phyloP scores from a whole-genome alignment of 2,888 invertebrate species.

The Scaptomyza caliginosa region DNA sequence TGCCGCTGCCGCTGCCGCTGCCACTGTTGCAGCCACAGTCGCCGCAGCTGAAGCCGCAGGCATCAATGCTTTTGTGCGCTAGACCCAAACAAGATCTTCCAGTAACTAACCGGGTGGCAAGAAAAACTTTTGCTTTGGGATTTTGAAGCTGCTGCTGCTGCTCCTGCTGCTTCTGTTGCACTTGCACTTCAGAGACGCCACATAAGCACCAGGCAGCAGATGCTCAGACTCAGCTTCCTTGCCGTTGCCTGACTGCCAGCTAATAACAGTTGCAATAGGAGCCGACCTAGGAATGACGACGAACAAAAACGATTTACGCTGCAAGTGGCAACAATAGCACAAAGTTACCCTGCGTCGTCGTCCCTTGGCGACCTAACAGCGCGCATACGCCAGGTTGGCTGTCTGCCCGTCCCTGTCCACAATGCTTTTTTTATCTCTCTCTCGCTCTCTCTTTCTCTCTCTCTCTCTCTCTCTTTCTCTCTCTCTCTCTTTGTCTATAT shows the following conservation, averaged over 20 bases:
- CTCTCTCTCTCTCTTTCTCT: not conserved
- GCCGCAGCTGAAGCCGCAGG: conserved; percentile 34
- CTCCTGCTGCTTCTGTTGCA: conserved; percentile 59
- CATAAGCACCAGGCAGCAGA: conserved; percentile 61
- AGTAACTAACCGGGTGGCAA: conserved; percentile 71
- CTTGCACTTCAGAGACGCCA: conserved; percentile 77
- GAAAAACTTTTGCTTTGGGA: conserved; percentile 79
- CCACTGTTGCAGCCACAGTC: conserved; percentile 14
- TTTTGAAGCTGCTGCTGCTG: conserved; percentile 53
- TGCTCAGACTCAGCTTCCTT: conserved; percentile 17
- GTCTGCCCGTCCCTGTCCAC: not conserved
- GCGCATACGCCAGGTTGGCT: conserved; percentile 60
- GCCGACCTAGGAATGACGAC: conserved; percentile 30
- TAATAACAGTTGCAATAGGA: conserved; percentile 75
- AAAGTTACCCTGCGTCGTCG: conserved; percentile 40
- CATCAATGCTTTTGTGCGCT: conserved; percentile 56
- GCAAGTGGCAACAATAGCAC: conserved; percentile 67
- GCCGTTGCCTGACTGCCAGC: conserved; percentile 33
- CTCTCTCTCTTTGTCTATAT: not conserved
- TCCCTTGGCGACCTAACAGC: conserved; percentile 13
- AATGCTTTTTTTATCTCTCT: not conserved
- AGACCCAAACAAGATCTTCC: conserved; percentile 62
- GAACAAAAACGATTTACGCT: conserved; percentile 74
- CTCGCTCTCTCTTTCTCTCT: not conserved
- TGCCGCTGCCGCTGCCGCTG: conserved; percentile 1